phyloP scores from a whole-genome alignment of 2,888 invertebrate species.

The Ariolimax columbianus region DNA sequence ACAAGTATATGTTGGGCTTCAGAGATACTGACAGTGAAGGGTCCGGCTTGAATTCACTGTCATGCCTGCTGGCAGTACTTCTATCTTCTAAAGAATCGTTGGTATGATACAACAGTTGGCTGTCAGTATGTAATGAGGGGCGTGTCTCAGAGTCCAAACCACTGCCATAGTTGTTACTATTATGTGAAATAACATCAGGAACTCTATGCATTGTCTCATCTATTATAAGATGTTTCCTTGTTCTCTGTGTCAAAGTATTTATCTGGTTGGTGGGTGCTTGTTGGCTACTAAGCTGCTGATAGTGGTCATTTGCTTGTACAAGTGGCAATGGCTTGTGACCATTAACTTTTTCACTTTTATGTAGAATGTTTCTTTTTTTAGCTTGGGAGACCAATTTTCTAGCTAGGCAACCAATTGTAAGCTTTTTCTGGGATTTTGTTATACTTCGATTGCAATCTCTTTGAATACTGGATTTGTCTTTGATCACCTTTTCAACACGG shows the following conservation, averaged over 20 bases:
- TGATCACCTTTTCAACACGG: not conserved
- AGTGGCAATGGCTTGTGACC: not conserved
- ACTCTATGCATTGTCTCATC: not conserved
- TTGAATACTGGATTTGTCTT: not conserved
- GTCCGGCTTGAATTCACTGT: not conserved
- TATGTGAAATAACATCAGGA: not conserved
- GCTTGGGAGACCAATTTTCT: not conserved
- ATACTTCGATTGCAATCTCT: not conserved
- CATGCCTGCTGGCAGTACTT: not conserved
- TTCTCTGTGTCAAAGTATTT: not conserved
- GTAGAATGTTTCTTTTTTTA: not conserved
- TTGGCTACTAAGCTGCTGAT: not conserved
- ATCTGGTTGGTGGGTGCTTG: not conserved
- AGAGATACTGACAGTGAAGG: not conserved
- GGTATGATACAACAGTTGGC: too few species aligned
- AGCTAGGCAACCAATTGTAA: not conserved
- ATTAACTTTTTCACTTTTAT: not conserved
- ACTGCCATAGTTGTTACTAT: not conserved
- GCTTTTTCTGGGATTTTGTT: not conserved
- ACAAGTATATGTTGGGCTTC: not conserved
- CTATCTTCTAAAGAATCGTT: not conserved
- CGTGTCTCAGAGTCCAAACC: not conserved
- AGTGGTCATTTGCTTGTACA: not conserved
- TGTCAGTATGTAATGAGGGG: not conserved
- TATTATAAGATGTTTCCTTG: not conserved